Percentiles rank a stretch among this genome's conserved stretches.
Evolutionary conservation across 2,888 invertebrate genomes (phyloP).

Genomic region (Drosophila niveifrons): DNA sequence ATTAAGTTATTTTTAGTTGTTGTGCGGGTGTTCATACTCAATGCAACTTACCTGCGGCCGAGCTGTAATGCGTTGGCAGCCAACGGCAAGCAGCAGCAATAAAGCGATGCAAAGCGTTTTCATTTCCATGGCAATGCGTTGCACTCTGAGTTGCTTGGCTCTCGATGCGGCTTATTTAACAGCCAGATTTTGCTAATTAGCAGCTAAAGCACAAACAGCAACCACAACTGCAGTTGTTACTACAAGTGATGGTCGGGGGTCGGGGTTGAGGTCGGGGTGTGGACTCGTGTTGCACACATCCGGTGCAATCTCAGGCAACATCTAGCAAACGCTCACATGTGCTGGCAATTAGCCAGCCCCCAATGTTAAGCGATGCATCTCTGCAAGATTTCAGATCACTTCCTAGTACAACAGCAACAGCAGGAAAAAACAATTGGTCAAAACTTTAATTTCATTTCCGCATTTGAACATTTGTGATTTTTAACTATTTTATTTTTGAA

Average conservation of each 20-base stretch:
- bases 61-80: slow-evolving; percentile 22
- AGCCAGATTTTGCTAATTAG: slow-evolving; percentile 42
- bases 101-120: slow-evolving; percentile 9
- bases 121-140: slow-evolving; percentile 29
- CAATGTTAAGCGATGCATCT: no score
- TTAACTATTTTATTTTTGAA: no score
- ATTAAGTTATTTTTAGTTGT: background rate
- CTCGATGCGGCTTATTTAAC: slow-evolving; percentile 43
- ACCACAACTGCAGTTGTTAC: slow-evolving; percentile 14
- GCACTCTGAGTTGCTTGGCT: background rate
- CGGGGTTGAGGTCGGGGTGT: background rate
- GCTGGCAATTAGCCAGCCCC: slow-evolving; percentile 2
- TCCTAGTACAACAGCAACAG: no score
- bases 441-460: no score
- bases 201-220: slow-evolving; percentile 19
- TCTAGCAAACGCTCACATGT: slow-evolving; percentile 21
- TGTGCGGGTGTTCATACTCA: no score
- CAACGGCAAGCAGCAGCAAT: slow-evolving; percentile 22
- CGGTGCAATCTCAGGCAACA: slow-evolving; percentile 50
- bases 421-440: no score
- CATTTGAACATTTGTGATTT: no score
- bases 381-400: no score
- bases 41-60: slow-evolving; percentile 48
- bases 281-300: slow-evolving; percentile 34
- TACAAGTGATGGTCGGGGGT: background rate